Percentiles rank a stretch among this genome's conserved stretches.
phyloP scores from a whole-genome alignment of 2,113 vertebrate species.

The Cinclus cinclus region DNA sequence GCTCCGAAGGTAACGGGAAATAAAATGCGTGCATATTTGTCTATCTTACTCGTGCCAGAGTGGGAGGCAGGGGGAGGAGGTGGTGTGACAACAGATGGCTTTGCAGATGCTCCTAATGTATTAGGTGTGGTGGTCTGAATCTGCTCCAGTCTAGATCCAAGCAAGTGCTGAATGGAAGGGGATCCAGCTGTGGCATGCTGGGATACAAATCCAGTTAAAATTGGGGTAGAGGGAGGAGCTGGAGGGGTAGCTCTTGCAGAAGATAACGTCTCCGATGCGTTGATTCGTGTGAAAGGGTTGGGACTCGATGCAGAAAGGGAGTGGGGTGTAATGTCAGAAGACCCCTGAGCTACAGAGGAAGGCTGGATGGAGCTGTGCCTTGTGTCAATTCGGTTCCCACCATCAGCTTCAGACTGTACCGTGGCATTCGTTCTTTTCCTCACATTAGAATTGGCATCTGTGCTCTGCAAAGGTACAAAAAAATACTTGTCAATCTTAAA shows the following conservation, averaged over 20 bases:
- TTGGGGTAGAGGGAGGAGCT: conserved; percentile 81
- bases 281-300: conserved; percentile 86
- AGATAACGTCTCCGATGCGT: conserved; percentile 78
- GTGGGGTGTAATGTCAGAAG: conserved; percentile 71
- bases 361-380: conserved; percentile 76
- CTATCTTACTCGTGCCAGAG: conserved; percentile 97
- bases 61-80: conserved; percentile 74
- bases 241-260: conserved; percentile 79
- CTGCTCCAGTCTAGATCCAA: conserved; percentile 87
- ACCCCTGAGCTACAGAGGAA: conserved; percentile 69
- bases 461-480: conserved; percentile 75
- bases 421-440: conserved; percentile 88
- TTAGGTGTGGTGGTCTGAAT: conserved; percentile 83
- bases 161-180: conserved; percentile 80
- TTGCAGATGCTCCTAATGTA: conserved; percentile 76
- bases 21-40: conserved; percentile 97
- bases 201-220: conserved; percentile 74
- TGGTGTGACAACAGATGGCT: conserved; percentile 68
- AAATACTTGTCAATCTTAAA: background rate
- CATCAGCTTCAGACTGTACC: conserved; percentile 74
- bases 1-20: conserved; percentile 97
- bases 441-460: conserved; percentile 88
- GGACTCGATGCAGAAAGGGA: conserved; percentile 85
- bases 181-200: conserved; percentile 71
- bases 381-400: conserved; percentile 78